Base-by-base conservation (phyloP, 2,113 vertebrate species). In the Suricata suricatta region DNA sequence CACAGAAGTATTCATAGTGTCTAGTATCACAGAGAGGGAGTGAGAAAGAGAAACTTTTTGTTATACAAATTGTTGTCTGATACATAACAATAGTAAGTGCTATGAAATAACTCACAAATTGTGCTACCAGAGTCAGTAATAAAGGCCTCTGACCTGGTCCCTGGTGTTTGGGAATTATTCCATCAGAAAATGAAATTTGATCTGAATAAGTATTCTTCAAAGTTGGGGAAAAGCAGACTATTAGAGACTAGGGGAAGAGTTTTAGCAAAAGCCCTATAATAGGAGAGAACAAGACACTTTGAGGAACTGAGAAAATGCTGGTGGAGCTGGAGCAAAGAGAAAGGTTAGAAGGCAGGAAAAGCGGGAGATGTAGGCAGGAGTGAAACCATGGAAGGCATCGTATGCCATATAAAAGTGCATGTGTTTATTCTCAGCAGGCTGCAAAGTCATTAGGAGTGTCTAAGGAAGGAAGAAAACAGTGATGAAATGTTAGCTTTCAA, bases 401-500 rank as follows among this genome's bases (percentile, higher is more conserved):
- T 3, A 3, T 31, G 31, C 21, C 19, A 29, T 0, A 9, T 50
- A 35, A 85, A 31, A 7, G 77, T 35, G 6, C 0, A 19, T 11
- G 38, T 41, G 52, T 85, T 68, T 47, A 6, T 76, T 80, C 19
- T 77, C 52, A n/a, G 8, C 4, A 25, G 63, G 8, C 23, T 52
- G 17, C 54, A 25, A 86, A 80, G 35, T 6, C 23, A 23, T 12
- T 29, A 84, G 57, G 38, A 17, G 3, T 41, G 81, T 72, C 72
- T 52, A 33, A 68, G 50, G 38, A 90, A 90, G 29, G 0, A 21
- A 17, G 31, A 74, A 80, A 88, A 63, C 17, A 17, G 31, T n/a
- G n/a, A 68, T n/a, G 64, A 86, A 76, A 86, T 15, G 57, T 86
- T 50, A 81, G 15, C 35, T 93, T 93, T 71, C 27, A 35, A 91